Evolutionary conservation across 2,797 vertebrate species (phyloP).

Genomic region (Zonotrichia albicollis): DNA sequence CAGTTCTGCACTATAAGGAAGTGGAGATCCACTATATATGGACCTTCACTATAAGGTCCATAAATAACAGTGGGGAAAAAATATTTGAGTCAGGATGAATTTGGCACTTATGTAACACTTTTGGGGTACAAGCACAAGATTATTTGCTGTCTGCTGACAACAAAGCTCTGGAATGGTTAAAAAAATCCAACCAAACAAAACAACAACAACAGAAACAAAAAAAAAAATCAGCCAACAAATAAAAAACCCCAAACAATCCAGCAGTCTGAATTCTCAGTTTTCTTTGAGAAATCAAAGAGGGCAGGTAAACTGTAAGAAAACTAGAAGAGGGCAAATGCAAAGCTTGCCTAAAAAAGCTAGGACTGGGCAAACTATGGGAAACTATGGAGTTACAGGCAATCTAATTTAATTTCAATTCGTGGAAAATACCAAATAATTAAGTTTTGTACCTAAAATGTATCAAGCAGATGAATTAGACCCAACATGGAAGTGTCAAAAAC

Average conservation of each 20-base stretch:
- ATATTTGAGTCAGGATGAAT: background rate
- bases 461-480: background rate
- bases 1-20: background rate
- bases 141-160: background rate
- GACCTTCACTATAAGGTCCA: background rate
- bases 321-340: background rate
- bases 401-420: background rate
- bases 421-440: background rate
- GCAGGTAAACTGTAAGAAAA: background rate
- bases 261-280: background rate
- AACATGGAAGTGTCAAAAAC: background rate
- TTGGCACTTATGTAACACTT: background rate
- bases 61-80: background rate
- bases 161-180: background rate
- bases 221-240: fast-evolving
- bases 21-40: no score
- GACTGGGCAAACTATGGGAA: background rate
- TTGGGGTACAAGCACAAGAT: background rate
- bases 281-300: background rate
- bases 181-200: background rate
- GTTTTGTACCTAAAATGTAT: background rate
- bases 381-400: background rate
- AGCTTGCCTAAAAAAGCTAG: background rate
- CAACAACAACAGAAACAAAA: background rate
- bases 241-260: background rate